Conservation (phyloP, 2,888 invertebrate species). For the Platycheirus albimanus region DNA sequence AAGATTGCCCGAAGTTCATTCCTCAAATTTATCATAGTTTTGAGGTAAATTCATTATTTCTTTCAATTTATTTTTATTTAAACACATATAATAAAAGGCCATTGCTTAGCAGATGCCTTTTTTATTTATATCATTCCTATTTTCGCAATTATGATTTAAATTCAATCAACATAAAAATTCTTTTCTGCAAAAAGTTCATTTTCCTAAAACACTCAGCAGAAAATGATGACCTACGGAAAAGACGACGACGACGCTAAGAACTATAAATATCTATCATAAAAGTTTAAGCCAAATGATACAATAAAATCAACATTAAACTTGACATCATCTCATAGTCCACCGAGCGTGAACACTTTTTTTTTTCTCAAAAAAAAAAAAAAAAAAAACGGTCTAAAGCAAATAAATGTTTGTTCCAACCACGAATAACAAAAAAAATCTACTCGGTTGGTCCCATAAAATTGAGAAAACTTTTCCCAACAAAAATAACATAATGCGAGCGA, state of each 20-base stretch:
- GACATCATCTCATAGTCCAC: conserved; percentile 49
- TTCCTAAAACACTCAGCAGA: neutral
- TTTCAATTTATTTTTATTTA: too few relatives aligned
- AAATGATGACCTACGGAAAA: neutral
- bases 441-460: conserved; percentile 9
- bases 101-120: too few relatives aligned
- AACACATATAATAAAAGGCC: too few relatives aligned
- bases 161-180: neutral
- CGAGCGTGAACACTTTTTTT: conserved; percentile 15
- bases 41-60: too few relatives aligned
- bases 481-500: neutral
- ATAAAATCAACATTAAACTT: conserved; percentile 48
- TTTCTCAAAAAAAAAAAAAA: neutral
- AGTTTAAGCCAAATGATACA: conserved; percentile 25
- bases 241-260: neutral
- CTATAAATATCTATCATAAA: conserved; percentile 23
- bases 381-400: neutral
- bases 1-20: too few relatives aligned
- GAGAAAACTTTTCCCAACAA: conserved; percentile 30
- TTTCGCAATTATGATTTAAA: neutral
- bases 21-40: too few relatives aligned
- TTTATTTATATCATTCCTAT: neutral
- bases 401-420: conserved; percentile 15
- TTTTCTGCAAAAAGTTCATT: neutral
- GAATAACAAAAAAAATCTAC: neutral